These are phyloP conservation scores for Sebastes dallii DNA, from an alignment of 2,797 vertebrate species.

Conservation along the genomic window DNA sequence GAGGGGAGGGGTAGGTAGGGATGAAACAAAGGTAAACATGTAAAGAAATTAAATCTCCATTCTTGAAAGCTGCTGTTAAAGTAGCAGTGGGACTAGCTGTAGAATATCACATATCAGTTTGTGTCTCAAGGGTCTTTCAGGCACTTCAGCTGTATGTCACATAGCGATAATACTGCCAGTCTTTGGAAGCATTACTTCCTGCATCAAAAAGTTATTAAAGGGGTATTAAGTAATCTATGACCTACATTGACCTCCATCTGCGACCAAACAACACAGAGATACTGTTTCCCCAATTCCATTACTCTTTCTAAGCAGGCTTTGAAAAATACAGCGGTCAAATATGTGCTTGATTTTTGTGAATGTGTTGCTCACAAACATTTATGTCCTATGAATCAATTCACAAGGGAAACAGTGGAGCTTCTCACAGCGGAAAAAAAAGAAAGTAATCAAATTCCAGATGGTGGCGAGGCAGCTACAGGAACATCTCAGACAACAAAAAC, in stretches of 20 bases:
- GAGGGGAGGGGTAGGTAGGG: slow-evolving; percentile 33
- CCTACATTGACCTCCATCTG: slow-evolving; percentile 32
- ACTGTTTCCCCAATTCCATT: not conserved
- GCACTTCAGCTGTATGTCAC: slow-evolving; percentile 24
- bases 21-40: slow-evolving; percentile 67
- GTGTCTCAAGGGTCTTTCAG: slow-evolving; percentile 32
- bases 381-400: not conserved
- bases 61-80: slow-evolving; percentile 46
- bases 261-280: not conserved
- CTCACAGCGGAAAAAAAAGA: not conserved
- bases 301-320: not conserved
- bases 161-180: not conserved
- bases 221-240: slow-evolving; percentile 28
- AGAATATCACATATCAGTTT: slow-evolving; percentile 40
- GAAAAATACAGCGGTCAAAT: not conserved
- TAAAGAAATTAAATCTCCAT: slow-evolving; percentile 67
- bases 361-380: not conserved
- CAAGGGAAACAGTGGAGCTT: not conserved
- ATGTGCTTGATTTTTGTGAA: not conserved
- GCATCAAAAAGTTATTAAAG: slow-evolving; percentile 17
- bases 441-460: slow-evolving; percentile 6
- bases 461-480: not conserved
- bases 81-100: slow-evolving; percentile 28
- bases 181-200: slow-evolving; percentile 1
- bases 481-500: not conserved